These are phyloP conservation scores for Tetragnatha montana DNA, from an alignment of 2,888 invertebrate species.

Conservation along the genomic window DNA sequence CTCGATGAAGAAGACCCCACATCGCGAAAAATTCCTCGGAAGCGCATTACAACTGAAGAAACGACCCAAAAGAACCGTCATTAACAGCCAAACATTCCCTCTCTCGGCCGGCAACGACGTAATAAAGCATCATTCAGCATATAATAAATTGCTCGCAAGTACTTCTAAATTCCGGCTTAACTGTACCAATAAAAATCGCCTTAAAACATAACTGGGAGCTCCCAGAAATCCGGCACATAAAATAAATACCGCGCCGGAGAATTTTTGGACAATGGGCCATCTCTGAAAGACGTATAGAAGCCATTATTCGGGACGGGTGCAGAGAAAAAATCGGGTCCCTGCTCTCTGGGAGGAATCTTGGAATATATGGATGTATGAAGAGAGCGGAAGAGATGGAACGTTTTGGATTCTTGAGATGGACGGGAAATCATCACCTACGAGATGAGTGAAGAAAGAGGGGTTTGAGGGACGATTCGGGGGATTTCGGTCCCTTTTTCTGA, in stretches of 20 bases:
- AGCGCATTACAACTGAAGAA: background rate
- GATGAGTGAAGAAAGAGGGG: conserved; percentile 23
- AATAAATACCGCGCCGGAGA: conserved; percentile 48
- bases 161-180: conserved; percentile 48
- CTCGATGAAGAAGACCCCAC: no score
- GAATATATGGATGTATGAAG: conserved; percentile 55
- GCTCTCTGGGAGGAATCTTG: conserved; percentile 44
- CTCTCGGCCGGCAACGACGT: background rate
- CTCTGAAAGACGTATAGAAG: conserved; percentile 52
- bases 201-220: conserved; percentile 48
- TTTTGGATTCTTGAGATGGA: conserved; percentile 6
- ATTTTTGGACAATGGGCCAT: conserved; percentile 54
- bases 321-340: conserved; percentile 33
- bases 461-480: background rate
- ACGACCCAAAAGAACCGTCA: background rate
- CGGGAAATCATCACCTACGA: conserved; percentile 58
- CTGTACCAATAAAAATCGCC: conserved; percentile 43
- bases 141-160: conserved; percentile 39
- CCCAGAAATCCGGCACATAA: conserved; percentile 27
- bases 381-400: conserved; percentile 32
- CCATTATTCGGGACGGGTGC: conserved; percentile 55
- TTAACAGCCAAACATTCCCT: conserved; percentile 1
- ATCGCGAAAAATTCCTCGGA: no score
- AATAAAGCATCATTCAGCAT: conserved; percentile 40
- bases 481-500: background rate